phyloP scores from a whole-genome alignment of 2,113 vertebrate species.

The Macquaria ambigua region DNA sequence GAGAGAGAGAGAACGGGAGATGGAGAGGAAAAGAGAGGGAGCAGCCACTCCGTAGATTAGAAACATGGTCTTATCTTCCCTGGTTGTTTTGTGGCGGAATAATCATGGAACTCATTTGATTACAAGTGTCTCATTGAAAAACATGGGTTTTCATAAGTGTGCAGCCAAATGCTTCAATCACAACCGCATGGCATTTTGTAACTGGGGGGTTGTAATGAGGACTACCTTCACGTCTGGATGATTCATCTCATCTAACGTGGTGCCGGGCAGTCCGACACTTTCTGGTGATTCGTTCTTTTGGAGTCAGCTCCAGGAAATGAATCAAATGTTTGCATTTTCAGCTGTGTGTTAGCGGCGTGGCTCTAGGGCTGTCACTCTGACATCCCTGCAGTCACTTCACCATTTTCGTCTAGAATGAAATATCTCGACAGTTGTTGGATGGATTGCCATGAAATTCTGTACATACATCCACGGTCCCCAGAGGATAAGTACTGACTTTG shows the following conservation, averaged over 20 bases:
- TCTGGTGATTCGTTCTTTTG: background rate
- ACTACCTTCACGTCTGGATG: slow-evolving; percentile 36
- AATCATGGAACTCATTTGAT: slow-evolving; percentile 77
- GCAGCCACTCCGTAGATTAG: slow-evolving; percentile 47
- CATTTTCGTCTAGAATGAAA: background rate
- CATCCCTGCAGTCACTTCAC: background rate
- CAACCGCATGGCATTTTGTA: slow-evolving; percentile 35
- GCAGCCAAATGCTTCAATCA: slow-evolving; percentile 69
- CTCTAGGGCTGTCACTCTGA: background rate
- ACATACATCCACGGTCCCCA: background rate
- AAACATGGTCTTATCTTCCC: slow-evolving; percentile 59
- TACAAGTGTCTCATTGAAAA: slow-evolving; percentile 81
- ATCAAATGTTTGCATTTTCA: background rate
- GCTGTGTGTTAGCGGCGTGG: background rate
- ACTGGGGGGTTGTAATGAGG: slow-evolving; percentile 45
- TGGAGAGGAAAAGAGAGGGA: background rate
- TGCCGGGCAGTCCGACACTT: background rate
- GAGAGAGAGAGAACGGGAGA: background rate
- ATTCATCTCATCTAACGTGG: slow-evolving; percentile 7
- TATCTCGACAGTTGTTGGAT: background rate
- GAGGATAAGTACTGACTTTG: background rate
- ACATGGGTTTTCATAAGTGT: slow-evolving; percentile 76
- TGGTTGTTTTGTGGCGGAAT: slow-evolving; percentile 60
- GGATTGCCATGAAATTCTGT: background rate
- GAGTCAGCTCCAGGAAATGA: slow-evolving; percentile 7